Base-by-base conservation (phyloP, 2,888 invertebrate genomes). In the Nymphalis polychloros region DNA sequence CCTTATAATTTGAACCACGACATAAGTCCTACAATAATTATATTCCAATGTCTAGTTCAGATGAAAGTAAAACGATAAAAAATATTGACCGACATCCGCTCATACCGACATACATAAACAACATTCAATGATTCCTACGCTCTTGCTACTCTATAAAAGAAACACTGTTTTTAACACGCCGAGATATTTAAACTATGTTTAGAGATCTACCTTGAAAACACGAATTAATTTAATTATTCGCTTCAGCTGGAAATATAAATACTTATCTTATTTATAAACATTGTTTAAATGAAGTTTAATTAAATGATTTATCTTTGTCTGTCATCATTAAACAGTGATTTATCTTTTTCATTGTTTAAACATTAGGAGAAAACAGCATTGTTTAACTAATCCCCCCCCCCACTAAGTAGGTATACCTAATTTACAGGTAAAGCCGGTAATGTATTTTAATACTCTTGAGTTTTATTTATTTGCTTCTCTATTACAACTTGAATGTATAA, bases 41-140 rank as follows among this genome's bases (percentile, higher is more conserved):
- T 70, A 78, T 75, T 74, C 78, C 88, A 90, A 90, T 90, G 90
- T 90, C 90, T 90, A 89, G 89, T 89, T 89, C 89, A 89, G 70
- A 72, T 73, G 57, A 68, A 77, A 77, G 74, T 60, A 69, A 73
- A 77, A 77, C 72, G 63, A 69, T 75, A 75, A 74, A 53, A 63
- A 65, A 48, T 23, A 55, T 41, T 17, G 46, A 16, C 59, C 62
- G 52, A 10, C 52, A 61, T 69, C 52, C 52, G 67, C 52, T 64
- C 55, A 49, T 47, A 75, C 72, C 72, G 77, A 77, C 76, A 76
- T 23, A 23, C 73, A 77, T 77, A 78, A 66, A 71, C 57, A 31
- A 60, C 55, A 41, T 52, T 27, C 52, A 35, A 41, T 27, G 62
- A 63, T 66, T 63, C 48, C 63, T 46, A 61, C 63, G 55, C 23